A percentile compares a stretch with the other conserved stretches of the same genome.
Conservation (phyloP, 2,888 invertebrate genomes). For the Biston betularia region DNA sequence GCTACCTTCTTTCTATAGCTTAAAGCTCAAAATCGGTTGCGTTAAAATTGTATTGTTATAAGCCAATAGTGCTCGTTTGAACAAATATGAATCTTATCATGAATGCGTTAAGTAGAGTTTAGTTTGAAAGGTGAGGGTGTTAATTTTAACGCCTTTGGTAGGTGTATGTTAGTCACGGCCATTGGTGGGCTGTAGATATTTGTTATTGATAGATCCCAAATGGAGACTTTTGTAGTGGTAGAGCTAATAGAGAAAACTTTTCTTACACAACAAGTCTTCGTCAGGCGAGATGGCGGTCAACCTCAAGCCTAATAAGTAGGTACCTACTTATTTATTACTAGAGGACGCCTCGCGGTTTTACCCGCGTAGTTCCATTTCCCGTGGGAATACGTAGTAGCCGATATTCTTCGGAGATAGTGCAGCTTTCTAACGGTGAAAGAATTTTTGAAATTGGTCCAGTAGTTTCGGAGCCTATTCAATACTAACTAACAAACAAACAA, state of each 20-base stretch:
- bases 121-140: constrained; percentile 60
- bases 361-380: too few species aligned
- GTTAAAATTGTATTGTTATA: constrained; percentile 49
- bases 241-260: neutral
- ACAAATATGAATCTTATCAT: constrained; percentile 21
- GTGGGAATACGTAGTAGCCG: too few species aligned
- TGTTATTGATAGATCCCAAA: constrained; percentile 42
- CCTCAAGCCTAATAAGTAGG: too few species aligned
- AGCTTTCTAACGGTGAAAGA: too few species aligned
- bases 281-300: too few species aligned
- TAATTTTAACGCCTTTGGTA: constrained; percentile 78
- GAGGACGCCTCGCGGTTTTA: too few species aligned
- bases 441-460: too few species aligned
- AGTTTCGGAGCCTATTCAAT: too few species aligned
- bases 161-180: constrained; percentile 53
- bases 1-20: constrained; percentile 42
- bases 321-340: too few species aligned
- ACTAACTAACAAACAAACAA: too few species aligned
- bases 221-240: constrained; percentile 17
- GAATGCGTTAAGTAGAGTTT: constrained; percentile 40
- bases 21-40: constrained; percentile 54
- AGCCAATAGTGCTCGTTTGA: constrained; percentile 33
- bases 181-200: constrained; percentile 66
- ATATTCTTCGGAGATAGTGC: too few species aligned
- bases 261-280: too few species aligned